Percentiles rank a stretch among this genome's conserved stretches.
These are phyloP conservation scores for Mnemiopsis leidyi DNA, from an alignment of 37 sponge, comb jelly and placozoan genomes.

Conservation along the genomic window DNA sequence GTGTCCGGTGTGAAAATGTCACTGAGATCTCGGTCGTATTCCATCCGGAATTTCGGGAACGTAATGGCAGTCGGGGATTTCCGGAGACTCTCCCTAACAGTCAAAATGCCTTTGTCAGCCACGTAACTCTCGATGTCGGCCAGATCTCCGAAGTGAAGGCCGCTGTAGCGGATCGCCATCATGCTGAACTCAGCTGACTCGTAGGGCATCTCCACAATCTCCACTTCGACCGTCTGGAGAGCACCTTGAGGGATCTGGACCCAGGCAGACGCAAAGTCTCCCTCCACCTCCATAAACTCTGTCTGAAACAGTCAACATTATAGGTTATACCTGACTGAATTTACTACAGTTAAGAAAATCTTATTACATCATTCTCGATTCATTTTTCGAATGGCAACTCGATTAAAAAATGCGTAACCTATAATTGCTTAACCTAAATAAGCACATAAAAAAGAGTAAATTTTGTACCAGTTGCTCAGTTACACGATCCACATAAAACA, in stretches of 20 bases:
- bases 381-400: too few relatives aligned
- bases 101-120: background rate
- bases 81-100: background rate
- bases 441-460: background rate
- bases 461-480: background rate
- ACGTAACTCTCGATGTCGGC: background rate
- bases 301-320: background rate
- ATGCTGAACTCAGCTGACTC: conserved; percentile 43
- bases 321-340: background rate
- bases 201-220: conserved; percentile 34
- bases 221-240: background rate
- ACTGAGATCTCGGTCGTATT: conserved; percentile 32
- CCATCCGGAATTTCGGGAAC: conserved; percentile 34
- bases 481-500: background rate
- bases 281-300: conserved; percentile 1
- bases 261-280: background rate
- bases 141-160: background rate
- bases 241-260: background rate
- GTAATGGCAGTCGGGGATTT: background rate
- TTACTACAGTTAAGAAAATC: too few relatives aligned
- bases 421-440: too few relatives aligned
- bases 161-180: conserved; percentile 34
- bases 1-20: conserved; percentile 59
- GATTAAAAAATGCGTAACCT: too few relatives aligned
- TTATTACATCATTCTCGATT: too few relatives aligned